Conservation (phyloP, 2,888 invertebrate genomes). For the Phoenoteleia sp. region DNA sequence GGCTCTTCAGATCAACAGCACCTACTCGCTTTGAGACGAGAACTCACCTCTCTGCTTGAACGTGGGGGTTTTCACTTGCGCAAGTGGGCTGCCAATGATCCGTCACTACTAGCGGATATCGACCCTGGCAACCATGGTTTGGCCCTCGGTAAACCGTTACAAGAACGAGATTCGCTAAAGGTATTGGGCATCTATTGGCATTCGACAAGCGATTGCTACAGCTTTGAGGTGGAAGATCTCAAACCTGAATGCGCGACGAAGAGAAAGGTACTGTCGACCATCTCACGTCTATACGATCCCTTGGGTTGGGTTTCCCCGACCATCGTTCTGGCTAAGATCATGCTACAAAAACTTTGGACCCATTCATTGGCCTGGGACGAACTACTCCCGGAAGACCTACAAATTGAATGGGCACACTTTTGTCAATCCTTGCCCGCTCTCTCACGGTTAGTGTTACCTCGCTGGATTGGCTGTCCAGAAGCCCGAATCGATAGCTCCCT, state of each 20-base stretch:
- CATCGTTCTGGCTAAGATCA: not conserved
- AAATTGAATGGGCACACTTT: not conserved
- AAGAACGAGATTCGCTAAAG: not conserved
- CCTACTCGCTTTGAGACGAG: too few species aligned
- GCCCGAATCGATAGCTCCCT: not conserved
- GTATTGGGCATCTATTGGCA: not conserved
- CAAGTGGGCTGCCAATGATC: constrained; percentile 42
- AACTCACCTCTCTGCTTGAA: constrained; percentile 17
- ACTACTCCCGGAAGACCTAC: not conserved
- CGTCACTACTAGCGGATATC: not conserved
- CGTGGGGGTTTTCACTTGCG: constrained; percentile 40
- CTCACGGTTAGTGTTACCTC: not conserved
- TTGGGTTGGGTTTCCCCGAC: constrained; percentile 6
- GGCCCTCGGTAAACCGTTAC: not conserved
- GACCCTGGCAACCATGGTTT: constrained; percentile 12
- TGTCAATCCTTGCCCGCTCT: not conserved
- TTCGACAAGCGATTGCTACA: not conserved
- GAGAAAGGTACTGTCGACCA: not conserved
- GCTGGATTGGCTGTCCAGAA: not conserved
- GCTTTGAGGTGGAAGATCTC: not conserved
- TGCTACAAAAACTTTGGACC: not conserved
- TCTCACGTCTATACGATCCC: constrained; percentile 11
- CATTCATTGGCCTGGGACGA: not conserved
- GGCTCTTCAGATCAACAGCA: constrained; percentile 47
- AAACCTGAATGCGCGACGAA: not conserved